Evolutionary conservation across 2,113 vertebrate species (phyloP), one percentile per base, ranked within the genome.

Genomic region (Sylvia atricapilla): DNA sequence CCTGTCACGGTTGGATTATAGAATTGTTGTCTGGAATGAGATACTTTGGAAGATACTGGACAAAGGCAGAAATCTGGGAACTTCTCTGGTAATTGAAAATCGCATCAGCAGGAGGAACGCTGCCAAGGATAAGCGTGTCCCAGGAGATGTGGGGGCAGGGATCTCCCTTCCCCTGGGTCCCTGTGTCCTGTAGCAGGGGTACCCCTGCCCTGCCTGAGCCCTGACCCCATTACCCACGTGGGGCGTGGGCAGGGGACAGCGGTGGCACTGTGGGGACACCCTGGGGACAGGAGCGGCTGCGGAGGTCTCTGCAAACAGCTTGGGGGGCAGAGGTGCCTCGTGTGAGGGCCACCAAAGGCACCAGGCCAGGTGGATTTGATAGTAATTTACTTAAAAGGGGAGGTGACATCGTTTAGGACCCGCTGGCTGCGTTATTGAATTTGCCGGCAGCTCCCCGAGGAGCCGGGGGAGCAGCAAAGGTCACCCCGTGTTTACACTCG

Each of bases 1-100:
- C 88, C 93, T 96, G 91, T 90, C 96, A 95, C 6, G 82, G 91
- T 37, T 76, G 94, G 95, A 84, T 96, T 93, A 92, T 88, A 69
- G 50, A 95, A 93, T 73, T 96, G 95, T 93, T 96, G 94, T 94
- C 76, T 79, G 90, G 44, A 76, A 87, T 72, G 86, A 93, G 94
- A 94, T 94, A 72, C 73, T 94, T 84, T 0, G 4, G 77, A 7
- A 93, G 95, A 95, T 94, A 90, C 82, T 15, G 92, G 94, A 93
- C 91, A 83, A 90, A 96, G 82, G 95, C 89, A 91, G 82, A 24
- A 85, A 77, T 69, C 72, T 60, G 74, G 77, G 87, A 53, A 73
- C 77, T 64, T 68, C 67, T 74, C 56, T 11, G 74, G 2, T 83
- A 85, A 91, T 66, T 94, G 96, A 69, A 92, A 94, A 79, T 47